Base-by-base conservation (phyloP, 2,888 invertebrate species). In the Megastigmus dorsalis region DNA sequence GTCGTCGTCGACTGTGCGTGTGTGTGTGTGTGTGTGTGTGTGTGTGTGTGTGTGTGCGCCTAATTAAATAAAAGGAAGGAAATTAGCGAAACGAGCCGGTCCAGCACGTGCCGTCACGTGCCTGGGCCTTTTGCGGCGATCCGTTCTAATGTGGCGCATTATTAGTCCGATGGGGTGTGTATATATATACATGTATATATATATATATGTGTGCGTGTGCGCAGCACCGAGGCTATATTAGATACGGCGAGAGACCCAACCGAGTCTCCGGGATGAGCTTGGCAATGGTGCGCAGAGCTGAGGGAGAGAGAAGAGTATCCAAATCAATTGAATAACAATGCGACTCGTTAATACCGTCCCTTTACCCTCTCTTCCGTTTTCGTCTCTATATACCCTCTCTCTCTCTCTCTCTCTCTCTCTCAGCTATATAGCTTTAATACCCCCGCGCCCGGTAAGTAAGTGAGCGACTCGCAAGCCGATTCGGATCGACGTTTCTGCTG, bases 1-100 rank as follows among this genome's bases (percentile, higher is more conserved):
- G 13, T 20, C 59, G 59, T 36, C 62, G 20, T n/a, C n/a, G n/a
- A n/a, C n/a, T n/a, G n/a, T n/a, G n/a, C n/a, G n/a, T n/a, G n/a
- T n/a, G n/a, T n/a, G n/a, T n/a, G n/a, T n/a, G n/a, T n/a, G n/a
- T n/a, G n/a, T n/a, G n/a, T n/a, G n/a, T n/a, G n/a, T n/a, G n/a
- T n/a, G n/a, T n/a, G n/a, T n/a, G n/a, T n/a, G n/a, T n/a, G n/a
- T n/a, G n/a, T n/a, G n/a, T n/a, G 52, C n/a, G 26, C 81, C 85
- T 87, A 87, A 87, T 87, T 85, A 86, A 87, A 87, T 87, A 84
- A 87, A 85, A 84, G 83, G 82, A 59, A 60, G 79, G 80, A 80
- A 81, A 83, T 84, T 78, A 83, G 77, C 81, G 79, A 79, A 80
- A 81, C 77, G 82, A 80, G 75, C 77, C 77, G 55, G 62, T n/a